Conservation (phyloP, 2,797 vertebrate genomes). For the Smutsia temminckii region DNA sequence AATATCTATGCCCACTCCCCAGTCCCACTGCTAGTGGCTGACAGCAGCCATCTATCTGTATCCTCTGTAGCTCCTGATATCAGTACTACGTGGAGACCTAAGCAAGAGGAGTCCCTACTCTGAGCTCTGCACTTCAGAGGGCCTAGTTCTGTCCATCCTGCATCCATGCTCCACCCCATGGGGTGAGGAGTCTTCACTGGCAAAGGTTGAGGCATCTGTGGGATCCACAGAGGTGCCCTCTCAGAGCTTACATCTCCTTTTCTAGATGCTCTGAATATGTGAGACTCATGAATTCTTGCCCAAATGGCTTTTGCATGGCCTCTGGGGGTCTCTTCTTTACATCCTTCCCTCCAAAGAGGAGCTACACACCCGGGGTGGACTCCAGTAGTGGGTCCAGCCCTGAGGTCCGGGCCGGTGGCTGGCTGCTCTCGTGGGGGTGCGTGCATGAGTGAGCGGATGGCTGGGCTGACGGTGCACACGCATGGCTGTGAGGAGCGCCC, state of each 20-base stretch:
- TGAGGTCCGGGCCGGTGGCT: background rate
- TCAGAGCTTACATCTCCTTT: background rate
- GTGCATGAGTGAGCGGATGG: background rate
- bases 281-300: background rate
- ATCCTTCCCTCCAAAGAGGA: background rate
- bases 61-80: background rate
- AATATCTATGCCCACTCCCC: background rate
- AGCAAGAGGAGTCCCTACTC: background rate
- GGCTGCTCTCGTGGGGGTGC: rapidly evolving
- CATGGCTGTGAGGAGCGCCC: background rate
- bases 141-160: background rate
- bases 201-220: no score
- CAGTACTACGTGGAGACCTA: background rate
- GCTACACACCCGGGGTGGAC: background rate
- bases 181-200: background rate
- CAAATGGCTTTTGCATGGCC: background rate
- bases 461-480: background rate
- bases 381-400: no score
- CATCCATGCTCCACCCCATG: rapidly evolving
- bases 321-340: background rate
- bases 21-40: no score
- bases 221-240: background rate
- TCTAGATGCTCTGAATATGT: background rate
- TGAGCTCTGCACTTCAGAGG: no score
- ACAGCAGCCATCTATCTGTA: rapidly evolving